Conservation (phyloP, 1,140 invertebrate species). For the Pseudomyrmex concolor region DNA sequence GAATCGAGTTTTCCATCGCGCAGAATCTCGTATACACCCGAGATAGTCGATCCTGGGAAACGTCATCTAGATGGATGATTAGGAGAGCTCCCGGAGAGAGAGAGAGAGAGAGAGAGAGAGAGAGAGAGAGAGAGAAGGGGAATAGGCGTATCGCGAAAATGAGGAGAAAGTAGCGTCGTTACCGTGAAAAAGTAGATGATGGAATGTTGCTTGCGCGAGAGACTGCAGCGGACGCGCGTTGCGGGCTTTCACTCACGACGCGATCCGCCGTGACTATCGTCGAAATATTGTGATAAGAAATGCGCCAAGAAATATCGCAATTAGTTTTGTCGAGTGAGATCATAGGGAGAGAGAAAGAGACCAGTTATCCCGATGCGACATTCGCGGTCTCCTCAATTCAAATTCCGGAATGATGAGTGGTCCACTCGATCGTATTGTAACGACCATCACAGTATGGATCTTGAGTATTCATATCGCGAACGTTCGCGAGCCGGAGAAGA, state of each 20-base stretch:
- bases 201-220: conserved; percentile 53
- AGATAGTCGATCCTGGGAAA: conserved; percentile 30
- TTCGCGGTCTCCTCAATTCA: too few relatives aligned
- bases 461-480: too few relatives aligned
- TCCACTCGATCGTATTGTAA: too few relatives aligned
- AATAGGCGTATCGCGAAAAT: conserved; percentile 52
- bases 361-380: too few relatives aligned
- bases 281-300: conserved; percentile 2
- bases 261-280: conserved; percentile 35
- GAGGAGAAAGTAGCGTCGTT: conserved; percentile 65
- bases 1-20: background rate
- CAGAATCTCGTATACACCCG: background rate
- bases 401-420: too few relatives aligned
- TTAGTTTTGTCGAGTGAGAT: background rate
- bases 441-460: too few relatives aligned
- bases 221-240: conserved; percentile 3
- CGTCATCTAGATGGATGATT: background rate
- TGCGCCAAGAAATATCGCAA: background rate
- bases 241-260: conserved; percentile 65
- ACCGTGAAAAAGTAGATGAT: conserved; percentile 52
- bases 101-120: too few relatives aligned
- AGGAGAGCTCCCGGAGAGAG: background rate
- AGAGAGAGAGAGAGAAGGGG: background rate
- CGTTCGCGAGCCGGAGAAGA: too few relatives aligned
- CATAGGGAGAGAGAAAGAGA: too few relatives aligned